Base-by-base conservation (phyloP, 2,113 vertebrate species). In the cat (Felis catus) region DNA sequence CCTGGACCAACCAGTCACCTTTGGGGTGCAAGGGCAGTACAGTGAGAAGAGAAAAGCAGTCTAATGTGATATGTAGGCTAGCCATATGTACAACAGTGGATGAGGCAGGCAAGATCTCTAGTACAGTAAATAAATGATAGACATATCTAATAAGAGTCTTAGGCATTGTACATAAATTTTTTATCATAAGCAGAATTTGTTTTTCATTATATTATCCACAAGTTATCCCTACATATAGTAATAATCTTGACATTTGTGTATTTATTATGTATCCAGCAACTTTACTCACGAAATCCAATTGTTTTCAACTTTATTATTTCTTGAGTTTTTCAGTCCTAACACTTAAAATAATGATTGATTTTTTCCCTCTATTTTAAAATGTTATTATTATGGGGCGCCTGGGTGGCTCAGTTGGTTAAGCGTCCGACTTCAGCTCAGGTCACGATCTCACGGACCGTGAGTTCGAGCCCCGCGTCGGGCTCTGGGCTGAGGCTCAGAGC, bases 61-160 rank as follows among this genome's bases (percentile, higher is more conserved):
- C 0, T 12, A 18, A 12, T 23, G 21, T 5, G 5, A 63, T 19
- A 3, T 0, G 11, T 0, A 2, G 58, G 45, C 1, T 0, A 1
- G 23, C 55, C 16, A 12, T 1, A 2, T 9, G 48, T 1, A 33
- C 14, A 21, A 8, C 21, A 21, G 19, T 11, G 12, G 45, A 18
- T 3, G 8, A 9, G 18, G 25, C 7, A 19, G 13, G 51, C 14
- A 25, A 25, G 61, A 4, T 29, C 78, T 70, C 61, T 7, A 12
- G 61, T 1, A 15, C 61, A 48, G 39, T 14, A 4, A 18, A 39
- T 19, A 63, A 61, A 27, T 1, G 19, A 7, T 1, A 31, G 31
- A 19, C 25, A 23, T 51, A 15, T 3, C 85, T 39, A 58, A 36
- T 0, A 16, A 48, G 0, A 0, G 48, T n/a, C 19, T 41, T 21